Evolutionary conservation across 2,113 vertebrate genomes (phyloP), one percentile per base, ranked within the genome.

Genomic region (Daubentonia madagascariensis): DNA sequence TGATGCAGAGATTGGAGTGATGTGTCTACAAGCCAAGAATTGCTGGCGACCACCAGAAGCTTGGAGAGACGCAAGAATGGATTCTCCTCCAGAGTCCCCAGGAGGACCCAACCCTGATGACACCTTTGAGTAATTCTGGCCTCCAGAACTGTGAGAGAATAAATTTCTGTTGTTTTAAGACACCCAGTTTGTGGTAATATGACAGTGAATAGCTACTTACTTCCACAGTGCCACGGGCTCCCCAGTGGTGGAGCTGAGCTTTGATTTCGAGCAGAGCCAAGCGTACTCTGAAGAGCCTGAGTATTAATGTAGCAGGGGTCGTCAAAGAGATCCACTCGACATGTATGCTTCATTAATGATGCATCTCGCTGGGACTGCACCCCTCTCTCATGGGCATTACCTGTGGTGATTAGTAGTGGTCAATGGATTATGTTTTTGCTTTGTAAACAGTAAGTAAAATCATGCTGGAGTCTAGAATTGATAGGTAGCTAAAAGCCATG

Each of bases 251-350:
- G 97, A 35, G 91, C 6, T 30, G 98, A 0, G 90, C 96, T 94
- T 76, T 97, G 78, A 68, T 81, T 80, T 5, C 78, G 89, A 81
- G 97, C 78, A 68, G 97, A 72, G 80, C 96, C 97, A 43, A 94
- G 94, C 54, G 97, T 45, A 0, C 98, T 59, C 57, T 98, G 98
- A 67, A 98, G 92, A 81, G 94, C 93, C 96, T 98, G 99, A 0
- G 98, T 99, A 89, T 99, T 99, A 95, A 99, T 99, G 94, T 99
- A 99, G 97, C 98, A 98, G 0, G 98, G 99, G 70, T 99, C 99
- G 37, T 99, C 99, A 76, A 99, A 99, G 85, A 99, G 98, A 89
- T 99, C 98, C 87, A 95, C 48, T 93, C 79, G 98, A 96, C 98
- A 98, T 0, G 92, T 83, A 57, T 96, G 92, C 97, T 98, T 99